Evolutionary conservation across 2,888 invertebrate species (phyloP).

Genomic region (Argyresthia albistria): DNA sequence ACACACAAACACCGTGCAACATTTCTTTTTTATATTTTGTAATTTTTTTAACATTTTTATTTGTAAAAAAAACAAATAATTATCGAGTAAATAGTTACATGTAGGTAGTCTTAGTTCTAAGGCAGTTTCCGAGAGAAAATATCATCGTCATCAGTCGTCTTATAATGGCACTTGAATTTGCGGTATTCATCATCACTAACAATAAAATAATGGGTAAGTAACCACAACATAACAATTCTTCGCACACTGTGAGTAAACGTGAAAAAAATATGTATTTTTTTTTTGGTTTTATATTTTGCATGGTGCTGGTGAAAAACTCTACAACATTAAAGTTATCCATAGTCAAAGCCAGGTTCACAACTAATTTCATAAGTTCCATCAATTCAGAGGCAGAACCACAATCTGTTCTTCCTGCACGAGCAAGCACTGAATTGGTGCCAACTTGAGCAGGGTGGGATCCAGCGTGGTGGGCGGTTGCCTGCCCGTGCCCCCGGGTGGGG

Average conservation of each 20-base stretch:
- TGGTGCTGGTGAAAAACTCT: conserved; percentile 36
- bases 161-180: conserved; percentile 61
- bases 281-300: conserved; percentile 36
- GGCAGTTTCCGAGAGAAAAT: neutral
- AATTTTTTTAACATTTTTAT: conserved; percentile 14
- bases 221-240: conserved; percentile 19
- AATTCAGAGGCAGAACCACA: conserved; percentile 25
- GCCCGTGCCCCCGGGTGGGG: conserved; percentile 50
- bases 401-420: conserved; percentile 58
- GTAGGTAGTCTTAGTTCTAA: neutral
- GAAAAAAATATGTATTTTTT: conserved; percentile 17
- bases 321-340: too few relatives aligned
- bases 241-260: conserved; percentile 32
- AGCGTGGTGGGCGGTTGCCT: conserved; percentile 46
- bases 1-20: conserved; percentile 65
- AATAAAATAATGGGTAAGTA: conserved; percentile 7
- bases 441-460: conserved; percentile 46
- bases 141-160: neutral
- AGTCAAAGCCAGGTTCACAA: too few relatives aligned
- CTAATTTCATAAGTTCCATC: too few relatives aligned
- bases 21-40: conserved; percentile 21
- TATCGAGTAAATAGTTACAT: neutral
- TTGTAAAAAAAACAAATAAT: neutral
- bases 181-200: conserved; percentile 36
- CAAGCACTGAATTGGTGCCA: conserved; percentile 46